Conservation (phyloP, 2,888 invertebrate species). For the Archips crataeganus region DNA sequence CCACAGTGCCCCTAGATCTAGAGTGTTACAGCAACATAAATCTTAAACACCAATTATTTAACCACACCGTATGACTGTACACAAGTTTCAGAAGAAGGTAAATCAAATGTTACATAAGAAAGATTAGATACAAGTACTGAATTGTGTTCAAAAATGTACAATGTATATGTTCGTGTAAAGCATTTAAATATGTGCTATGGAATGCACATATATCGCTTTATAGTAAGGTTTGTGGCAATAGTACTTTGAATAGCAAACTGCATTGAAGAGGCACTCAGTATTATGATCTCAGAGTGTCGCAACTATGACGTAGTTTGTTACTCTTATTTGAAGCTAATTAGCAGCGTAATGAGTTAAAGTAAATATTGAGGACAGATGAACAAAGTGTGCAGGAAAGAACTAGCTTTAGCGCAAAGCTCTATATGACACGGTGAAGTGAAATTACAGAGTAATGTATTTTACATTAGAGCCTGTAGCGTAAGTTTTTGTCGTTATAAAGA, state of each 20-base stretch:
- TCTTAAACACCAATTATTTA: conserved; percentile 9
- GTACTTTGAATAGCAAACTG: conserved; percentile 8
- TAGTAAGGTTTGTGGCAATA: conserved; percentile 5
- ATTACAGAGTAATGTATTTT: too few relatives aligned
- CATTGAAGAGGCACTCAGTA: neutral
- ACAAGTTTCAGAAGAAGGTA: conserved; percentile 22
- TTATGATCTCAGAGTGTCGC: neutral
- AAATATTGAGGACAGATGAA: conserved; percentile 29
- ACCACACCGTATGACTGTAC: conserved; percentile 29
- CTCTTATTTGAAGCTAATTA: conserved; percentile 15
- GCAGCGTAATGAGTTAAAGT: conserved; percentile 11
- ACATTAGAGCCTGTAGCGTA: too few relatives aligned
- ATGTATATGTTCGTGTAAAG: conserved; percentile 34
- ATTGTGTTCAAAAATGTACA: conserved; percentile 37
- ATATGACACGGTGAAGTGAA: too few relatives aligned
- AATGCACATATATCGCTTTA: conserved; percentile 23
- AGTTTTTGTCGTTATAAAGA: too few relatives aligned
- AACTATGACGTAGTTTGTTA: neutral
- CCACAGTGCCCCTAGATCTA: too few relatives aligned
- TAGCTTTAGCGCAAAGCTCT: too few relatives aligned
- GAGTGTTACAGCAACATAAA: conserved; percentile 13
- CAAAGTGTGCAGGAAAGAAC: neutral
- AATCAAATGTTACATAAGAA: conserved; percentile 22
- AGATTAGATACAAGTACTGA: conserved; percentile 39
- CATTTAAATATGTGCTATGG: conserved; percentile 30